Conservation (phyloP, 2,888 invertebrate species). For the Apotomis betuletana region DNA sequence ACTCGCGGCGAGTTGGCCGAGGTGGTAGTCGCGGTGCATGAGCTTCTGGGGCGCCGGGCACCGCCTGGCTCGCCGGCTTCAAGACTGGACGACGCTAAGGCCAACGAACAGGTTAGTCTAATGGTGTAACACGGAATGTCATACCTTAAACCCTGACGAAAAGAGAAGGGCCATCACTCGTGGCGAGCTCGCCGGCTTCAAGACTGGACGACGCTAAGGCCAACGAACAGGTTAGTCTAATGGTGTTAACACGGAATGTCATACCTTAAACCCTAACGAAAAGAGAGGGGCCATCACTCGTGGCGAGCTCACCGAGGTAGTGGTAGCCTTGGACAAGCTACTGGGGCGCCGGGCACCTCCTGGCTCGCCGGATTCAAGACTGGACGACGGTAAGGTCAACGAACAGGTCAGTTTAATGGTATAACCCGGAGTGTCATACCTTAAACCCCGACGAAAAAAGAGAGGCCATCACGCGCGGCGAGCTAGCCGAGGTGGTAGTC, state of each 20-base stretch:
- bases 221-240: conserved; percentile 86
- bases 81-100: conserved; percentile 90
- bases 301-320: conserved; percentile 93
- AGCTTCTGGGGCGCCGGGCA: conserved; percentile 91
- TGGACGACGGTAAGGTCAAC: conserved; percentile 92
- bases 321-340: conserved; percentile 95
- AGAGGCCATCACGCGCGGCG: conserved; percentile 96
- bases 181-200: conserved; percentile 90
- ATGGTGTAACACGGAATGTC: too few relatives aligned
- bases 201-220: conserved; percentile 92
- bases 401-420: conserved; percentile 85
- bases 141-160: too few relatives aligned
- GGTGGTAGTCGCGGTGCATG: conserved; percentile 92
- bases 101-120: conserved; percentile 87
- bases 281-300: conserved; percentile 92
- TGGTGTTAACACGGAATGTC: too few relatives aligned
- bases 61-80: conserved; percentile 86
- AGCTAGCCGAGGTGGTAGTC: conserved; percentile 90
- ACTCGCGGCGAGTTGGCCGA: conserved; percentile 95
- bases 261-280: too few relatives aligned
- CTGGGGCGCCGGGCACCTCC: conserved; percentile 91
- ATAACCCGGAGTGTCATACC: too few relatives aligned
- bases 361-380: conserved; percentile 82
- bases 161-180: conserved; percentile 92
- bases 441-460: too few relatives aligned